Evolutionary conservation across 2,797 vertebrate species (phyloP).

Genomic region (Acanthurus lineatus): DNA sequence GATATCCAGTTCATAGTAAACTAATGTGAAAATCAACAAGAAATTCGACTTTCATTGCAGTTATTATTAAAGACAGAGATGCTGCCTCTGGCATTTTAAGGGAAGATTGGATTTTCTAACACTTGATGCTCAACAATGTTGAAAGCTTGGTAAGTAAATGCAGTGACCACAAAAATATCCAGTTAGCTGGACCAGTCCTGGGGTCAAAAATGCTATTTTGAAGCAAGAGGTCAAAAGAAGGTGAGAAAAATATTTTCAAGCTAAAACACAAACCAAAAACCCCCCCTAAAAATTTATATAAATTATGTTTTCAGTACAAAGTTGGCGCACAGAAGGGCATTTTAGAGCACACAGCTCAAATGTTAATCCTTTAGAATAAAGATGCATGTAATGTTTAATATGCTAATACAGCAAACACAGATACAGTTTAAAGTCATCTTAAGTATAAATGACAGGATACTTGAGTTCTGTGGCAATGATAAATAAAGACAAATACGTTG

Average conservation of each 20-base stretch:
- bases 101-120: constrained; percentile 7
- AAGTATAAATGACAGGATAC: no score
- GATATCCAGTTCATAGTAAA: no score
- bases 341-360: constrained; percentile 9
- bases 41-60: background rate
- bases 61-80: background rate
- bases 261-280: background rate
- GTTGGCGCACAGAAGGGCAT: constrained; percentile 9
- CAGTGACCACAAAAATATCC: constrained; percentile 30
- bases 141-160: constrained; percentile 22
- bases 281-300: background rate
- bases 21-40: no score
- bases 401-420: no score
- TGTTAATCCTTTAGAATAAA: background rate
- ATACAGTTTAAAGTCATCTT: no score
- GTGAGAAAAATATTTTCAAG: constrained; percentile 20
- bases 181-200: constrained; percentile 18
- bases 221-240: constrained; percentile 38
- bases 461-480: no score
- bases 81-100: background rate
- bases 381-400: no score
- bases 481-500: no score
- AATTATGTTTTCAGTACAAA: constrained; percentile 14
- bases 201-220: constrained; percentile 43
- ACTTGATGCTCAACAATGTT: constrained; percentile 5